Conservation (phyloP, 1,140 invertebrate genomes). For the Ridgeia piscesae region DNA sequence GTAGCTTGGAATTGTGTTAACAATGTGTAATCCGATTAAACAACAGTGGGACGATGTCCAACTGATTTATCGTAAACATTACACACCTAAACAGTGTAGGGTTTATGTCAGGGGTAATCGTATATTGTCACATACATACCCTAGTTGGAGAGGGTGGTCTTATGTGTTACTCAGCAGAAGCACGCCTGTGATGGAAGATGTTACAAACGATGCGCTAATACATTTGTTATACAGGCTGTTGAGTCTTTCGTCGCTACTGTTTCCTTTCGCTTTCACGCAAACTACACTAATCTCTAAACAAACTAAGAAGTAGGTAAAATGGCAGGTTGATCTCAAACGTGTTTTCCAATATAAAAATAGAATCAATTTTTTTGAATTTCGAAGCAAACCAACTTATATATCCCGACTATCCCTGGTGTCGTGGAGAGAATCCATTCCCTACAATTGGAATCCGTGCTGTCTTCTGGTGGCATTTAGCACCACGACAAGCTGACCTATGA, state of each 20-base stretch:
- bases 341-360: neutral
- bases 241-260: neutral
- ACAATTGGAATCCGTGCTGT: neutral
- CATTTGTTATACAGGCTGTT: neutral
- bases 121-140: too few relatives aligned
- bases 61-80: too few relatives aligned
- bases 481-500: neutral
- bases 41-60: too few relatives aligned
- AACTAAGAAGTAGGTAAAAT: neutral
- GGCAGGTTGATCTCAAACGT: neutral
- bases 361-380: neutral
- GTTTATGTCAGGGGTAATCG: too few relatives aligned
- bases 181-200: neutral
- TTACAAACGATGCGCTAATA: neutral
- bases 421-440: too few relatives aligned
- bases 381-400: neutral
- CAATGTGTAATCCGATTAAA: too few relatives aligned
- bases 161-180: neutral
- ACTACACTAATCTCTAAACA: neutral
- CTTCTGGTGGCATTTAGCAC: neutral
- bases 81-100: too few relatives aligned
- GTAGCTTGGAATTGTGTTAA: too few relatives aligned
- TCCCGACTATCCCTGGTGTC: neutral
- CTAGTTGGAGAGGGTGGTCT: neutral
- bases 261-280: neutral